Evolutionary conservation across 2,888 invertebrate genomes (phyloP).

Genomic region (Ormia ochracea): DNA sequence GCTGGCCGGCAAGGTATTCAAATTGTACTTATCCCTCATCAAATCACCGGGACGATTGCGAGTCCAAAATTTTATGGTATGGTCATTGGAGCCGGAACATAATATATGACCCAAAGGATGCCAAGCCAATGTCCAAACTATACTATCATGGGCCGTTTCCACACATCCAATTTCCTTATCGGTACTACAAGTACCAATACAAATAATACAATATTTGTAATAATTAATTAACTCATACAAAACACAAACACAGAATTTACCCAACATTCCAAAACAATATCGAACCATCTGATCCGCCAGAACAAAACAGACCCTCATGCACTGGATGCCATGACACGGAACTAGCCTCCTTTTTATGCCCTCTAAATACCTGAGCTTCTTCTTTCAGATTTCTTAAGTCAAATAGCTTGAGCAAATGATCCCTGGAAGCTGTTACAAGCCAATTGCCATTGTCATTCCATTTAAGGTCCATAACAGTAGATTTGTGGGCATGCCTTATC

Average conservation of each 20-base stretch:
- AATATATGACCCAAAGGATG: constrained; percentile 99
- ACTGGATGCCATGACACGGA: constrained; percentile 99
- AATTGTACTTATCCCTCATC: constrained; percentile 98
- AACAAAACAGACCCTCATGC: constrained; percentile 97
- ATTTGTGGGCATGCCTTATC: constrained; percentile 96
- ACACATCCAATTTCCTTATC: constrained; percentile 99
- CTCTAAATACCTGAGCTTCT: constrained; percentile 97
- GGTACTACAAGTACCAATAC: constrained; percentile 79
- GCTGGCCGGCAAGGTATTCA: constrained; percentile 93
- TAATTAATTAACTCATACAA: neutral
- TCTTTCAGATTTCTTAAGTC: constrained; percentile 96
- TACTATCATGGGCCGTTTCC: constrained; percentile 99
- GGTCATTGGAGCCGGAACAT: constrained; percentile 99
- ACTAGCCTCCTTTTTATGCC: constrained; percentile 99
- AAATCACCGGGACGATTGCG: constrained; percentile 98
- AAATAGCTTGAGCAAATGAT: constrained; percentile 97
- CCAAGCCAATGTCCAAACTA: constrained; percentile 99
- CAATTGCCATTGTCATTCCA: constrained; percentile 99
- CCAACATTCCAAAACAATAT: constrained; percentile 99
- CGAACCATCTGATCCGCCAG: constrained; percentile 98
- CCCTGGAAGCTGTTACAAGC: constrained; percentile 98
- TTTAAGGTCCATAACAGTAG: constrained; percentile 98
- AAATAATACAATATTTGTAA: neutral
- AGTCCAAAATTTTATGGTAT: constrained; percentile 99
- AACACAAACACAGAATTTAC: constrained; percentile 77